Evolutionary conservation across 2,113 vertebrate species (phyloP).

Genomic region (Corythornis madagascariensis): DNA sequence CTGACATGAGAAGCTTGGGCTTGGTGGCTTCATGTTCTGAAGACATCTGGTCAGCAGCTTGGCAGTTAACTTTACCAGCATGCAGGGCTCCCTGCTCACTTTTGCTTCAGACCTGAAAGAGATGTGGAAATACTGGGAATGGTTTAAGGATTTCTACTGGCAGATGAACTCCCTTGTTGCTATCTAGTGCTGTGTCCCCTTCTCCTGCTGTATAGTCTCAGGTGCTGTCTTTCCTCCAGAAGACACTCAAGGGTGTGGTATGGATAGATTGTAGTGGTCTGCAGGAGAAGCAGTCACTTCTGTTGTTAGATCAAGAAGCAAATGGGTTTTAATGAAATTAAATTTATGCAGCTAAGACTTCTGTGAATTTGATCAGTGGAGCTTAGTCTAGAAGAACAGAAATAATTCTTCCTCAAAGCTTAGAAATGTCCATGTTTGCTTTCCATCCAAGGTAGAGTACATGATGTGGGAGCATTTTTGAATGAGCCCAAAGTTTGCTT

Average conservation of each 20-base stretch:
- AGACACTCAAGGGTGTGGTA: background rate
- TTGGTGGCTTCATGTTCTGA: background rate
- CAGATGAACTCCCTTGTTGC: background rate
- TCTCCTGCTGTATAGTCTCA: background rate
- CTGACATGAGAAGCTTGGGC: accelerated
- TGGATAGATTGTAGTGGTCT: background rate
- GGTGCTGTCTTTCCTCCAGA: background rate
- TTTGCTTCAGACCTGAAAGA: background rate
- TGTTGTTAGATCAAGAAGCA: background rate
- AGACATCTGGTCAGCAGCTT: background rate
- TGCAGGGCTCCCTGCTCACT: background rate
- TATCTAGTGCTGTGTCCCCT: background rate
- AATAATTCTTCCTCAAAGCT: background rate
- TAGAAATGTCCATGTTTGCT: background rate
- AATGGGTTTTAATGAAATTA: background rate
- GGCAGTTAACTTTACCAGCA: accelerated
- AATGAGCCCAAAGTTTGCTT: background rate
- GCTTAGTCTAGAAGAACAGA: background rate
- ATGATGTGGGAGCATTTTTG: background rate
- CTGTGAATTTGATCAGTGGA: background rate
- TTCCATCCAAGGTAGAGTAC: background rate
- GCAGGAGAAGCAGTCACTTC: background rate
- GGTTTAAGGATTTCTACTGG: background rate
- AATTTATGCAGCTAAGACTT: background rate
- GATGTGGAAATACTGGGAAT: background rate